Percentiles rank a stretch among this genome's conserved stretches.
Conservation (phyloP, 2,888 invertebrate genomes). For the Paralinhomoeus sp. region DNA sequence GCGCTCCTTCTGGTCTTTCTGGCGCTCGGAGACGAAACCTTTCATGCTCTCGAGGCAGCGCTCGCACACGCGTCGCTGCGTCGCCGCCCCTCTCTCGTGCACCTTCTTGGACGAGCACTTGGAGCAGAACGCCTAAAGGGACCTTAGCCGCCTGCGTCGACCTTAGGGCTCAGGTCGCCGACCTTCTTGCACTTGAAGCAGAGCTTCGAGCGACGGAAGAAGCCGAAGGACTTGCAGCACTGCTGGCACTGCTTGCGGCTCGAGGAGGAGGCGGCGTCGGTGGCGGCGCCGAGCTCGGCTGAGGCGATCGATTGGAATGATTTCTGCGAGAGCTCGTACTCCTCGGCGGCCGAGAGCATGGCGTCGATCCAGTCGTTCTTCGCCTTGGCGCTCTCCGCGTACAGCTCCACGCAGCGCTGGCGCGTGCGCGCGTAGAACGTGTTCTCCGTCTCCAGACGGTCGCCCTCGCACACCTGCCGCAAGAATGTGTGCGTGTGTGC, state of each 20-base stretch:
- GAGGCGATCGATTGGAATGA: constrained; percentile 11
- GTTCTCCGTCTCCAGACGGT: constrained; percentile 40
- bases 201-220: neutral
- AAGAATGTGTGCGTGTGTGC: neutral
- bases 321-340: constrained; percentile 9
- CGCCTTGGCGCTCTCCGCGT: constrained; percentile 11
- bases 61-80: constrained; percentile 11
- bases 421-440: constrained; percentile 38
- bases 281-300: too few relatives aligned
- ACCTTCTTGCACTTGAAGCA: neutral
- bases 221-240: neutral
- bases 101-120: constrained; percentile 15
- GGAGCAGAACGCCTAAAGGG: constrained; percentile 14
- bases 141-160: too few relatives aligned
- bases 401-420: constrained; percentile 2
- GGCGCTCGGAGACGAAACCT: neutral
- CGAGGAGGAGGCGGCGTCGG: neutral
- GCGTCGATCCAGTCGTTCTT: constrained; percentile 18
- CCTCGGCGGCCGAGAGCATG: constrained; percentile 16
- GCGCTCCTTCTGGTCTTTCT: neutral
- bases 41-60: constrained; percentile 12
- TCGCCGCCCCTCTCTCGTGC: constrained; percentile 12
- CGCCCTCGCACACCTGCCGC: constrained; percentile 35
- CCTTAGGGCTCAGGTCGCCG: constrained; percentile 2
- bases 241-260: too few relatives aligned